Conservation (phyloP, 2,113 vertebrate genomes). For the Oceanodroma tethys region DNA sequence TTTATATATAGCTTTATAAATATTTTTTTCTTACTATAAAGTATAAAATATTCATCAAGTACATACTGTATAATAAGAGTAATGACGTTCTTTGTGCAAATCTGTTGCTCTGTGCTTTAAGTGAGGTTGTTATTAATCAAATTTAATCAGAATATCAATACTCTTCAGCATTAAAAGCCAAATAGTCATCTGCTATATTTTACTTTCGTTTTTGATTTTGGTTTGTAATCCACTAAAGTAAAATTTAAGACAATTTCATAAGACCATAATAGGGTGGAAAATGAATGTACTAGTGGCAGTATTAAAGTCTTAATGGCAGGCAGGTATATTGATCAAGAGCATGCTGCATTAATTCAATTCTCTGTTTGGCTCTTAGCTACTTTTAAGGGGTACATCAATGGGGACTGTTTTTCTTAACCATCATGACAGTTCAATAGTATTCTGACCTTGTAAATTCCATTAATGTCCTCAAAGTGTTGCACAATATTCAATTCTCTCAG, state of each 20-base stretch:
- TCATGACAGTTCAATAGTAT: not conserved
- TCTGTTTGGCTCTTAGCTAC: not conserved
- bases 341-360: not conserved
- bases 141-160: not conserved
- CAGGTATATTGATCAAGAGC: not conserved
- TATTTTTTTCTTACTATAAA: not conserved
- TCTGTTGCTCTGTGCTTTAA: not conserved
- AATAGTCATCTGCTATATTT: not conserved
- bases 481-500: not conserved
- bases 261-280: not conserved
- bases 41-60: not conserved
- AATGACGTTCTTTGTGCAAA: not conserved
- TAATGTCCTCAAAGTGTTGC: not conserved
- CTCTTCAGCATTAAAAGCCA: not conserved
- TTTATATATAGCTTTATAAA: not conserved
- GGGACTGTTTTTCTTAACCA: not conserved
- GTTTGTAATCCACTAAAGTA: not conserved
- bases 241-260: not conserved
- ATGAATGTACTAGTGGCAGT: not conserved
- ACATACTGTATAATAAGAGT: not conserved
- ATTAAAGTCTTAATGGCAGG: not conserved
- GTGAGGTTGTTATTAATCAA: not conserved
- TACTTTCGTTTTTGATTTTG: not conserved
- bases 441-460: not conserved
- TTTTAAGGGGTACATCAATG: not conserved